Evolutionary conservation across 2,888 invertebrate genomes (phyloP).

Genomic region (Enoplolaimus lenunculus): DNA sequence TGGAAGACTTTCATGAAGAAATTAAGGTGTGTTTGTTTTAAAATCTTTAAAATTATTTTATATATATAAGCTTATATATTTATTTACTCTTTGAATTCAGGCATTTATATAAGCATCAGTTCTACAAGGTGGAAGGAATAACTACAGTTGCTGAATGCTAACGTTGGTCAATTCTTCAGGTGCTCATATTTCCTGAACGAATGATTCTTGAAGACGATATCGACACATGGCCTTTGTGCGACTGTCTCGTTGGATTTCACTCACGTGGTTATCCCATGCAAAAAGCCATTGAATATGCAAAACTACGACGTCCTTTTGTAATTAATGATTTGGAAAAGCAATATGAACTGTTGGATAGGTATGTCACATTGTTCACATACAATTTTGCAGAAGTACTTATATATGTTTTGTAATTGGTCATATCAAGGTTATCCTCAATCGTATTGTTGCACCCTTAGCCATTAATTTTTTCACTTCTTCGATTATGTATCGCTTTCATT

Average conservation of each 20-base stretch:
- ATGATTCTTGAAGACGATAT: constrained; percentile 86
- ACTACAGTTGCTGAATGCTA: too few species aligned
- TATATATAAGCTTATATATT: too few species aligned
- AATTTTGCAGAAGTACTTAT: too few species aligned
- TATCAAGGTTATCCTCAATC: too few species aligned
- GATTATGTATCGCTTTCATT: background rate
- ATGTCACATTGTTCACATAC: too few species aligned
- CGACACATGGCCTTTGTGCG: constrained; percentile 93
- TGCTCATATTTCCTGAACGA: constrained; percentile 80
- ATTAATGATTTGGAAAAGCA: constrained; percentile 98
- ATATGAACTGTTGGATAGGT: constrained; percentile 74
- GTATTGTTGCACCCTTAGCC: too few species aligned
- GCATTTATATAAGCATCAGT: too few species aligned
- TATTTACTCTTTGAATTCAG: too few species aligned
- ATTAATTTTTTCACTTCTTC: too few species aligned
- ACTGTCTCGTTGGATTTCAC: constrained; percentile 83
- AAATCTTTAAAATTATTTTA: background rate
- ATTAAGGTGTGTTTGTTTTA: background rate
- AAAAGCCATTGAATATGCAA: constrained; percentile 90
- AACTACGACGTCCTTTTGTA: constrained; percentile 79
- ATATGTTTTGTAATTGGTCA: too few species aligned
- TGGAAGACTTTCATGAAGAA: constrained; percentile 62
- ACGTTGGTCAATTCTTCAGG: too few species aligned
- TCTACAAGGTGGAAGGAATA: too few species aligned
- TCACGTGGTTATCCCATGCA: constrained; percentile 71